Conservation (phyloP, 2,797 vertebrate species). For the Acropternis orthonyx region DNA sequence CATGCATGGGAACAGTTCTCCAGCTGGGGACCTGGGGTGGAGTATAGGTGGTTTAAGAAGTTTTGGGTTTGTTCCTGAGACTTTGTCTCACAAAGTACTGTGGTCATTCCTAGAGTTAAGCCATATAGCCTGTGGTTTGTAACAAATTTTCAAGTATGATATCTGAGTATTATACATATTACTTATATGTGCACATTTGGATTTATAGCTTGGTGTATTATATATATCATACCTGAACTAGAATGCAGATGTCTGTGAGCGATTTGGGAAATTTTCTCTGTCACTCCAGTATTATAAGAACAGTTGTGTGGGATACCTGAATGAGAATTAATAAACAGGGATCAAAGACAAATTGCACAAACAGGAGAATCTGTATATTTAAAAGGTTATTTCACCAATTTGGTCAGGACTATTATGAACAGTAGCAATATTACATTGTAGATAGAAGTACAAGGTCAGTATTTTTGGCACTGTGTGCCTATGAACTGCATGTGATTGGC, state of each 20-base stretch:
- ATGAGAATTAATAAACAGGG: background rate
- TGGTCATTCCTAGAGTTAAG: background rate
- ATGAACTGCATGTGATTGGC: background rate
- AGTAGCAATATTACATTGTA: background rate
- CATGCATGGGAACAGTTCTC: background rate
- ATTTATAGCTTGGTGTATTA: background rate
- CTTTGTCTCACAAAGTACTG: background rate
- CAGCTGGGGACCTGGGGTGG: background rate
- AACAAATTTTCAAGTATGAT: background rate
- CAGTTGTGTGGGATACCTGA: background rate
- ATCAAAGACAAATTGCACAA: background rate
- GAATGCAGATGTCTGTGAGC: background rate
- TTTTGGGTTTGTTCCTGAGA: background rate
- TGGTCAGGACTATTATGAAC: background rate
- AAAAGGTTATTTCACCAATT: background rate
- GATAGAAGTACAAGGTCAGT: background rate
- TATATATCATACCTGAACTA: background rate
- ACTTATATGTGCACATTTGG: background rate
- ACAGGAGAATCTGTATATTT: background rate
- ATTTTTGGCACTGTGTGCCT: background rate
- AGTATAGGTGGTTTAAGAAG: background rate
- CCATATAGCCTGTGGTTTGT: background rate
- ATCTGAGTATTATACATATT: fast-evolving
- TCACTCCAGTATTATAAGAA: background rate
- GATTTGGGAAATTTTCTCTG: background rate